A percentile compares a stretch with the other conserved stretches of the same genome.
Conservation (phyloP, 2,797 vertebrate genomes). For the Lutjanus argentimaculatus region DNA sequence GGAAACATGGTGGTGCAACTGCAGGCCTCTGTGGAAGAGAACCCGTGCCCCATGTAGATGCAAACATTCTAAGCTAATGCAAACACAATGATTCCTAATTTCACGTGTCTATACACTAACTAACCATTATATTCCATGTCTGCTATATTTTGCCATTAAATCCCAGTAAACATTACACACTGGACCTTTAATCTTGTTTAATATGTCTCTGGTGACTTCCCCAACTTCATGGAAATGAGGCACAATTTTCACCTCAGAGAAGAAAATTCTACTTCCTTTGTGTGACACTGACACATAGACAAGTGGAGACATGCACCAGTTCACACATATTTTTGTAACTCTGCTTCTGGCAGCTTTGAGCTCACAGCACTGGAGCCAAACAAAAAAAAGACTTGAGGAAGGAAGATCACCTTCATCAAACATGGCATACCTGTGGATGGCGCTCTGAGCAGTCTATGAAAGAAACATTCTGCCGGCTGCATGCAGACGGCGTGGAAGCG, state of each 20-base stretch:
- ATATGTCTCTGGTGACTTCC: neutral
- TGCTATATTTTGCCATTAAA: too few species aligned
- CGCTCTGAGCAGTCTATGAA: neutral
- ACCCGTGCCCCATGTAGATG: too few species aligned
- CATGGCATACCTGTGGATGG: neutral
- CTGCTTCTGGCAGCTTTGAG: neutral
- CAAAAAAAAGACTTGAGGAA: neutral
- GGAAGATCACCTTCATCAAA: neutral
- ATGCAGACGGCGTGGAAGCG: neutral
- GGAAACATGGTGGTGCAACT: too few species aligned
- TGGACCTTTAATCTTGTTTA: neutral
- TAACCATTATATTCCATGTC: too few species aligned
- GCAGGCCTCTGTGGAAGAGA: too few species aligned
- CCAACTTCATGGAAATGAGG: neutral
- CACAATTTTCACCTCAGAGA: neutral
- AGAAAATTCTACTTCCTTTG: neutral
- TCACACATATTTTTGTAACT: constrained; percentile 10
- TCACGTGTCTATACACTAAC: too few species aligned
- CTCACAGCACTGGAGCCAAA: neutral
- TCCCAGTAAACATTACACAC: too few species aligned
- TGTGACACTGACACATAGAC: neutral
- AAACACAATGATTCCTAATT: too few species aligned
- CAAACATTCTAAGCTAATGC: too few species aligned
- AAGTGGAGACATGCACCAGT: neutral
- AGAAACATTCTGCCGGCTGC: neutral